Conservation (phyloP, 1,140 invertebrate genomes). For the Tachypleus tridentatus region DNA sequence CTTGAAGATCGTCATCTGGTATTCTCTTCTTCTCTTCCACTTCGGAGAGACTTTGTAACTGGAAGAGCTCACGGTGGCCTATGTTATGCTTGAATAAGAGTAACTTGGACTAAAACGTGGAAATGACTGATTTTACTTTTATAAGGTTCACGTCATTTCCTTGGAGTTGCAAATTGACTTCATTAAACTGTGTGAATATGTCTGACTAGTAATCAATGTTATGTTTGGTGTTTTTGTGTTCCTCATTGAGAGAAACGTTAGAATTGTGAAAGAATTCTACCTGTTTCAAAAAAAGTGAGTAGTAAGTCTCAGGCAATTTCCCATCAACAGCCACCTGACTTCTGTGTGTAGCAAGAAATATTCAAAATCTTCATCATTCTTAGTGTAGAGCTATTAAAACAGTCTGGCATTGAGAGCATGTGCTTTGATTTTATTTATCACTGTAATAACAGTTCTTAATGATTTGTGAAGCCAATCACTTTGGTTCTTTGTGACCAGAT, state of each 20-base stretch:
- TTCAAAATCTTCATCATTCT: constrained; percentile 23
- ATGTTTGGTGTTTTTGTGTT: constrained; percentile 9
- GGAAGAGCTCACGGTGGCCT: constrained; percentile 2
- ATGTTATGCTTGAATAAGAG: constrained; percentile 15
- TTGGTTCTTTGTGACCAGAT: constrained; percentile 19
- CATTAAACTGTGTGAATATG: constrained; percentile 21
- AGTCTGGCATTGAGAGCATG: constrained; percentile 19
- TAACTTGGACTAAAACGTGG: constrained; percentile 17
- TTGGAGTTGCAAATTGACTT: constrained; percentile 21
- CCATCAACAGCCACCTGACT: constrained; percentile 20
- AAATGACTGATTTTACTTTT: constrained; percentile 16
- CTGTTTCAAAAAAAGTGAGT: too few relatives aligned
- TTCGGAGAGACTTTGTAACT: constrained; percentile 18
- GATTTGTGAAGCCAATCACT: constrained; percentile 18
- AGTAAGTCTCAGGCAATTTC: constrained; percentile 17
- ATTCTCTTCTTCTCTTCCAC: too few relatives aligned
- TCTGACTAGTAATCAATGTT: constrained; percentile 21
- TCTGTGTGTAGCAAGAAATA: constrained; percentile 15
- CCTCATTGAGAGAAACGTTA: constrained; percentile 14
- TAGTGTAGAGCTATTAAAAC: constrained; percentile 18
- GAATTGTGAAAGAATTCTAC: constrained; percentile 19
- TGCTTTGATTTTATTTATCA: constrained; percentile 16
- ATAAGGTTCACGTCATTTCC: constrained; percentile 19
- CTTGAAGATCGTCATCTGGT: neutral
- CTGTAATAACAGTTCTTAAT: constrained; percentile 19